These are phyloP conservation scores for Tonatia bakeri DNA, from an alignment of 2,113 vertebrate genomes.

Conservation along the genomic window DNA sequence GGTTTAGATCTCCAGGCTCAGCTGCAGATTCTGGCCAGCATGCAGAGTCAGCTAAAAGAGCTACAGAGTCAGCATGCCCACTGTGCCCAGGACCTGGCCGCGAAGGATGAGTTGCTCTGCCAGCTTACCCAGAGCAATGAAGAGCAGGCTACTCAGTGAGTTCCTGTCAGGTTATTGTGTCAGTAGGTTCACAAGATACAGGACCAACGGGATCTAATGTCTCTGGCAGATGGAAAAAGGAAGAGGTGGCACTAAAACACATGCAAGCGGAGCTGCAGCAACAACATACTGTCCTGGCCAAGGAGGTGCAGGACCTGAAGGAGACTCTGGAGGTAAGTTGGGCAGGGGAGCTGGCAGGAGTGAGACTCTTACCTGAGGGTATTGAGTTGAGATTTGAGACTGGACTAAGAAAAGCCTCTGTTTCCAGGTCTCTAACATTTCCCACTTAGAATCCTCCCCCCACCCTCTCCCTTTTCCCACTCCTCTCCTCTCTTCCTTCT, in stretches of 20 bases:
- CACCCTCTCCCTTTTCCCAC: too few species aligned
- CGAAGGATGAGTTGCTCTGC: slow-evolving; percentile 40
- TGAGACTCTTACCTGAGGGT: background rate
- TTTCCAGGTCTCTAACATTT: background rate
- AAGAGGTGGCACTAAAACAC: slow-evolving; percentile 60
- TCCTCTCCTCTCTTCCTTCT: background rate
- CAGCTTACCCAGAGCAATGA: slow-evolving; percentile 52
- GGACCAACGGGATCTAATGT: slow-evolving; percentile 11
- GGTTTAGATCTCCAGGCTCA: slow-evolving; percentile 74
- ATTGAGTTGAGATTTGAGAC: background rate
- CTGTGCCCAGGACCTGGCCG: slow-evolving; percentile 56
- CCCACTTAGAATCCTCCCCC: background rate
- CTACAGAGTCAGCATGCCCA: slow-evolving; percentile 77
- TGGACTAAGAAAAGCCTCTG: background rate
- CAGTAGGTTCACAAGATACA: background rate
- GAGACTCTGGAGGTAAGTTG: slow-evolving; percentile 89
- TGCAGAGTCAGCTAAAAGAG: slow-evolving; percentile 77
- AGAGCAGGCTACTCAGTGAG: slow-evolving; percentile 72
- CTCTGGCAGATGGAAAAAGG: slow-evolving; percentile 65
- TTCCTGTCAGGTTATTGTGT: background rate
- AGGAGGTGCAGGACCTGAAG: slow-evolving; percentile 75
- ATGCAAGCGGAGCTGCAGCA: slow-evolving; percentile 54
- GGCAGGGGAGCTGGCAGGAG: background rate
- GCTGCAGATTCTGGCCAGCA: slow-evolving; percentile 67
- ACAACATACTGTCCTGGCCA: slow-evolving; percentile 59